Base-by-base conservation (phyloP, 35 echinoderm and acorn worm genomes). In the Lytechinus pictus region DNA sequence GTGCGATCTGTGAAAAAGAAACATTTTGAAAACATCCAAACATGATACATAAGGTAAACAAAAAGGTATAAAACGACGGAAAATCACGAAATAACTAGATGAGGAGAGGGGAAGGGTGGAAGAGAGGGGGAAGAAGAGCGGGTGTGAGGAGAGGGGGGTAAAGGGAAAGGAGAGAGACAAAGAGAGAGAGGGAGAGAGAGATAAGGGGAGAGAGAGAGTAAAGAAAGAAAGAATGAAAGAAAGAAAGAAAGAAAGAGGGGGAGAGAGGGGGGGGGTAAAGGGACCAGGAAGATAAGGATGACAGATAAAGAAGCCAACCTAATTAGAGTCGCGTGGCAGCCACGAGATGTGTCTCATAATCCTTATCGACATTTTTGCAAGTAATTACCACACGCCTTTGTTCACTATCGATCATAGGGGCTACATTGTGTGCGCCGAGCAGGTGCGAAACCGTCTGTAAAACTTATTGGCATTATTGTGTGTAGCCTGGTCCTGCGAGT, bases 281-380 rank as follows among this genome's bases (percentile, higher is more conserved):
- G 55, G 11, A 4, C 8, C 8, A 5, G 55, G 24, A 21, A 71
- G 61, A 71, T 71, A 71, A 71, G 61, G 61, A 71, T 71, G 61
- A 71, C 66, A 79, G 66, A 79, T 79, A 79, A 58, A 79, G 66
- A 79, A 79, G 66, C 66, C 66, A 79, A 79, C 66, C 66, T 79
- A 79, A 79, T 79, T 79, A 79, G 66, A n/a, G 66, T 79, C 66
- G 66, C 66, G 66, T 79, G 66, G 66, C 66, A 79, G 66, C 66
- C 66, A 79, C 66, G 66, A 79, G 66, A 79, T 79, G 66, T 16
- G 66, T 79, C 66, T 79, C 66, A 79, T 79, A 79, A 79, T 79
- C 66, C 66, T 79, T 79, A 79, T 79, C 66, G 66, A 79, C 66
- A 79, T 79, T 79, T 79, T 79, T 79, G 66, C n/a, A 79, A 79